These are phyloP conservation scores for Dynastes tityus DNA, from an alignment of 2,888 invertebrate genomes.

Conservation along the genomic window DNA sequence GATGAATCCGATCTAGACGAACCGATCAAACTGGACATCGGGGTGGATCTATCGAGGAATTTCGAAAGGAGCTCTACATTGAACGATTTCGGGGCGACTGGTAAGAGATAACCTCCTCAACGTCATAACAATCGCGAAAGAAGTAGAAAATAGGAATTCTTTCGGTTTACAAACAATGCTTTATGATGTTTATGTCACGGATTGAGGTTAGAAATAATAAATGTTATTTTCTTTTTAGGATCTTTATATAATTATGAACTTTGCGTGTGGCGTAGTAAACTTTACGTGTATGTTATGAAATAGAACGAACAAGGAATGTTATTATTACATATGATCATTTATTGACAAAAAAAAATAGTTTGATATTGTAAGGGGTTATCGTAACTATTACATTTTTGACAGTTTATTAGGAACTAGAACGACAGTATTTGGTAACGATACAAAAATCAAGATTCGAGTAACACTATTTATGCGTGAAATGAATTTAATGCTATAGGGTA, in stretches of 20 bases:
- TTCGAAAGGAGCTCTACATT: conserved; percentile 40
- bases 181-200: background rate
- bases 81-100: conserved; percentile 51
- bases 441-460: too few relatives aligned
- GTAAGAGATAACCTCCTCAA: conserved; percentile 46
- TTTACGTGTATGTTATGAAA: too few relatives aligned
- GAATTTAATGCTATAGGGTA: too few relatives aligned
- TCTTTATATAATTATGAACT: background rate
- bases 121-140: background rate
- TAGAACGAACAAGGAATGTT: too few relatives aligned
- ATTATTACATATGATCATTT: too few relatives aligned
- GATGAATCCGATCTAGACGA: conserved; percentile 59
- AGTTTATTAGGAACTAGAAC: too few relatives aligned
- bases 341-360: too few relatives aligned
- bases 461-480: too few relatives aligned
- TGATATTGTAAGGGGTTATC: too few relatives aligned
- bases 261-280: background rate
- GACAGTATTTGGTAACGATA: too few relatives aligned
- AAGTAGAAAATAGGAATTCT: background rate
- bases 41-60: conserved; percentile 54
- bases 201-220: conserved; percentile 7
- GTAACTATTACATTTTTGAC: too few relatives aligned
- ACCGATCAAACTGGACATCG: conserved; percentile 57
- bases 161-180: background rate
- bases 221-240: conserved; percentile 28